Percentiles rank a stretch among this genome's conserved stretches.
These are phyloP conservation scores for Theretra japonica DNA, from an alignment of 2,888 invertebrate species.

Conservation along the genomic window DNA sequence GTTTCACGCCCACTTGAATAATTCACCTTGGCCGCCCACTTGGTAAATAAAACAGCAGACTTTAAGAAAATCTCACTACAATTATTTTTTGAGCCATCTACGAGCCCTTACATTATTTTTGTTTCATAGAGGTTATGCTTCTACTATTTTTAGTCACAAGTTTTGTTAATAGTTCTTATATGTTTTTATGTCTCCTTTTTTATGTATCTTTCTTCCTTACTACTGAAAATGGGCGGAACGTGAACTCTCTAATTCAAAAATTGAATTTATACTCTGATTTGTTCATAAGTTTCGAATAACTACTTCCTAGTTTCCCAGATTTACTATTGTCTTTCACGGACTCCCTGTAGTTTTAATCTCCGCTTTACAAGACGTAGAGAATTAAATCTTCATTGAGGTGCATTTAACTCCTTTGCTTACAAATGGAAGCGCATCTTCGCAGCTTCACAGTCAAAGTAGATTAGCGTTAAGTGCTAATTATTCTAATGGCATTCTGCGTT, in stretches of 20 bases:
- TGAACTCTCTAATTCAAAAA: too few species aligned
- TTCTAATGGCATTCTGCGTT: not conserved
- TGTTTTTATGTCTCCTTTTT: too few species aligned
- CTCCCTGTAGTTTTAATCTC: not conserved
- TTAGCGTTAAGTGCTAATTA: not conserved
- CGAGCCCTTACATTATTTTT: not conserved
- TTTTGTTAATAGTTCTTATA: too few species aligned
- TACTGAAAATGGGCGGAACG: too few species aligned
- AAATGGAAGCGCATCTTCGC: not conserved
- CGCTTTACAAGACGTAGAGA: not conserved
- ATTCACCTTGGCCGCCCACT: too few species aligned
- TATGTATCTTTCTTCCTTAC: too few species aligned
- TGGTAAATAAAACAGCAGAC: not conserved
- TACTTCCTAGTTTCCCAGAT: not conserved
- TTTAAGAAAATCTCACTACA: not conserved
- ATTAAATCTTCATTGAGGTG: not conserved
- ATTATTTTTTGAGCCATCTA: not conserved
- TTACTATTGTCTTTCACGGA: not conserved
- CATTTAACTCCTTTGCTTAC: not conserved
- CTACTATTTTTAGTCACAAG: not conserved
- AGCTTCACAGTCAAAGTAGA: not conserved
- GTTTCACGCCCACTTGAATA: too few species aligned
- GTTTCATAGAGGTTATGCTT: not conserved
- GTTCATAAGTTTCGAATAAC: not conserved
- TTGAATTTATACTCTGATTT: too few species aligned